These are phyloP conservation scores for Limanda limanda DNA, from an alignment of 2,113 vertebrate species.

Conservation along the genomic window DNA sequence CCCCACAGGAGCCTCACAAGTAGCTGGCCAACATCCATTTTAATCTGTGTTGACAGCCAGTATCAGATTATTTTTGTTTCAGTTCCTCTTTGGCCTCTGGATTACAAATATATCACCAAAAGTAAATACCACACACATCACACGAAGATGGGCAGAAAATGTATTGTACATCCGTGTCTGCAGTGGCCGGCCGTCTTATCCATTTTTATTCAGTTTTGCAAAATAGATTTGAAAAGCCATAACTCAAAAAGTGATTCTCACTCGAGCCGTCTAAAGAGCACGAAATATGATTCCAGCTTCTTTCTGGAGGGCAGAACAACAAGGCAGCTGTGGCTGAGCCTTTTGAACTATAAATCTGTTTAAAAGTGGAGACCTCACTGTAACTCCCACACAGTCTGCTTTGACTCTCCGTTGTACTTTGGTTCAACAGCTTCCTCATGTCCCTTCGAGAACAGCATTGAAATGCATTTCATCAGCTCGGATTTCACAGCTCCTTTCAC, in stretches of 20 bases:
- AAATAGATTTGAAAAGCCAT: constrained; percentile 16
- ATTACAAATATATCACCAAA: background rate
- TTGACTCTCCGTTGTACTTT: constrained; percentile 21
- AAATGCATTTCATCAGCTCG: constrained; percentile 58
- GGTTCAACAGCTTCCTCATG: constrained; percentile 36
- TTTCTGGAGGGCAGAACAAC: constrained; percentile 30
- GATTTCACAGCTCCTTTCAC: constrained; percentile 66
- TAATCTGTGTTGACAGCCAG: constrained; percentile 4
- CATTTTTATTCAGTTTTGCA: constrained; percentile 21
- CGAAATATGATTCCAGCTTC: constrained; percentile 23
- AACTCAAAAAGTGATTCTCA: background rate
- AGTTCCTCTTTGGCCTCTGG: background rate
- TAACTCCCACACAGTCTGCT: constrained; percentile 29
- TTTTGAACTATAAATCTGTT: constrained; percentile 31
- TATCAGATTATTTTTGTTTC: constrained; percentile 15
- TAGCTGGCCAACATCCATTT: constrained; percentile 8
- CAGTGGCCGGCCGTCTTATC: background rate
- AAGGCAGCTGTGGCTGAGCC: constrained; percentile 34
- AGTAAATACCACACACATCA: background rate
- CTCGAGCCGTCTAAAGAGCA: constrained; percentile 18
- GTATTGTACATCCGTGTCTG: background rate
- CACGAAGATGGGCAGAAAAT: background rate
- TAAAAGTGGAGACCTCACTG: constrained; percentile 20
- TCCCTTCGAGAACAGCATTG: constrained; percentile 31
- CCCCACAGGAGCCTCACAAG: constrained; percentile 7